Conservation (phyloP, 1,140 invertebrate genomes). For the Cotesia chilonis region DNA sequence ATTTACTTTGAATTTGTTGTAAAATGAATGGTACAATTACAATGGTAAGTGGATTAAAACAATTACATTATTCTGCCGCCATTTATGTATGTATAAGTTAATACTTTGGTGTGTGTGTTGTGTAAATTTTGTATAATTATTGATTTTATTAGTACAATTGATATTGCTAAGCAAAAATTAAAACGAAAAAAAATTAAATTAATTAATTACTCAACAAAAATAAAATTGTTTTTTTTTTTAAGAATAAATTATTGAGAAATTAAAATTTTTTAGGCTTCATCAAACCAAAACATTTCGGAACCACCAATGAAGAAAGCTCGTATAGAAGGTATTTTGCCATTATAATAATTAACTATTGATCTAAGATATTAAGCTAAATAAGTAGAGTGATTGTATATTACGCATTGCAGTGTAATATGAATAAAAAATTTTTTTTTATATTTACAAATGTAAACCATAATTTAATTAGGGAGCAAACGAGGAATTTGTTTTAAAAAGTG, state of each 20-base stretch:
- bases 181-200: neutral
- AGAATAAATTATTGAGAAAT: conserved; percentile 15
- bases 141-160: neutral
- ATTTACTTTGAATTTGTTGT: neutral
- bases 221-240: conserved; percentile 34
- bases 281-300: conserved; percentile 51
- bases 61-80: conserved; percentile 8
- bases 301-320: conserved; percentile 55
- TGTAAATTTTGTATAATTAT: neutral
- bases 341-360: conserved; percentile 34
- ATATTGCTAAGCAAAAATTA: no score
- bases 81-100: neutral
- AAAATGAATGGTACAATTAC: conserved; percentile 60
- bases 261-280: conserved; percentile 43
- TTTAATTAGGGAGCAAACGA: neutral
- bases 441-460: neutral
- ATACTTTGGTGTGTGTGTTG: neutral
- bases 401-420: conserved; percentile 9
- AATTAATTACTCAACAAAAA: neutral
- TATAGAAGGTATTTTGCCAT: conserved; percentile 63
- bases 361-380: conserved; percentile 40
- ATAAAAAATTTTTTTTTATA: conserved; percentile 8
- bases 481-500: conserved; percentile 7
- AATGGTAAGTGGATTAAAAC: conserved; percentile 50
- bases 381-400: conserved; percentile 47